phyloP scores from a whole-genome alignment of 2,888 invertebrate genomes.

The Parasteatoda lunata region DNA sequence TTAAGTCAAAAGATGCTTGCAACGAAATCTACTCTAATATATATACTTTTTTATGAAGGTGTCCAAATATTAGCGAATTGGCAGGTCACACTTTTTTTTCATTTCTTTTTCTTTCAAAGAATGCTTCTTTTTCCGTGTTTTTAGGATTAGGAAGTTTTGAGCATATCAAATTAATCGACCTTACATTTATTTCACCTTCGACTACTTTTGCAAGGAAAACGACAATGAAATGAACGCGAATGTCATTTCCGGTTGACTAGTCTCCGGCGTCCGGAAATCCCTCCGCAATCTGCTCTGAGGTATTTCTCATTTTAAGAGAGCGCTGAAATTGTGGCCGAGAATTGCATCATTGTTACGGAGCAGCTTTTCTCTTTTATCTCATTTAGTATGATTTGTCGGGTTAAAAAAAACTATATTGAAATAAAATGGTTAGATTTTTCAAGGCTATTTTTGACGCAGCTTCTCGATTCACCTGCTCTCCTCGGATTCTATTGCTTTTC shows the following conservation, averaged over 20 bases:
- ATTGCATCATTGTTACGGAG: slow-evolving; percentile 62
- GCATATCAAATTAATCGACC: slow-evolving; percentile 57
- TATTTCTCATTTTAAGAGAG: slow-evolving; percentile 3
- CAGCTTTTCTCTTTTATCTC: slow-evolving; percentile 26
- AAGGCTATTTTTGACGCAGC: slow-evolving; percentile 34
- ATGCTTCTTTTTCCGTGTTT: too few relatives aligned
- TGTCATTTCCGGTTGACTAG: slow-evolving; percentile 66
- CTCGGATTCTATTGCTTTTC: neutral
- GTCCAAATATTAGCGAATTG: too few relatives aligned
- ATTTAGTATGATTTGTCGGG: neutral
- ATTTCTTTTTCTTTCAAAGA: too few relatives aligned
- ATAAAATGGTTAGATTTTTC: slow-evolving; percentile 7
- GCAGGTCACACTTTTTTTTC: too few relatives aligned
- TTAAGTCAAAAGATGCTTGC: too few relatives aligned
- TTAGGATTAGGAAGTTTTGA: neutral
- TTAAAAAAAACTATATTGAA: neutral
- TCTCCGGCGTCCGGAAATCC: slow-evolving; percentile 57
- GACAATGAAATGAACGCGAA: slow-evolving; percentile 42
- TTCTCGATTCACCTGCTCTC: neutral
- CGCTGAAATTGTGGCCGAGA: slow-evolving; percentile 44
- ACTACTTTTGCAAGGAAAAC: slow-evolving; percentile 22
- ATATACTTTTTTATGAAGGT: too few relatives aligned
- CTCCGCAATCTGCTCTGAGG: slow-evolving; percentile 19
- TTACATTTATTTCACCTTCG: slow-evolving; percentile 29
- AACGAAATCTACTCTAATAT: too few relatives aligned